Percentiles rank a stretch among this genome's conserved stretches.
Conservation (phyloP, 1,140 invertebrate species). For the Brachionus plicatilis region DNA sequence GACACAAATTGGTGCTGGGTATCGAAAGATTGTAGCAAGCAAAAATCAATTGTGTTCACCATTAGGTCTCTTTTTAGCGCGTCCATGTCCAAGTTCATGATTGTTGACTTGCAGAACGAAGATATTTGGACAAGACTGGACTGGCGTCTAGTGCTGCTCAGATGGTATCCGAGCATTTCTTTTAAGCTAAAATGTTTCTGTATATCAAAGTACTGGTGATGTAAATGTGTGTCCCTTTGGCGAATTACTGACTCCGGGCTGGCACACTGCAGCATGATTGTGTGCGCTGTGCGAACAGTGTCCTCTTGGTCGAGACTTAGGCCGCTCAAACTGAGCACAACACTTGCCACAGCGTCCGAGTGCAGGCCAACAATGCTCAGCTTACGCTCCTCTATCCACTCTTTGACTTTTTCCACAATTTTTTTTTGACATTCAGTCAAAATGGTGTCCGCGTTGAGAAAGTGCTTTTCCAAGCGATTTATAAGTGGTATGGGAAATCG, state of each 20-base stretch:
- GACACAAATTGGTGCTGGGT: conserved; percentile 44
- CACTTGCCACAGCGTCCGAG: conserved; percentile 47
- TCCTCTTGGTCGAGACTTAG: not conserved
- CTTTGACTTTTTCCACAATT: conserved; percentile 43
- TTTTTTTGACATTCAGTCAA: conserved; percentile 44
- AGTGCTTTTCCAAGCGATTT: conserved; percentile 51
- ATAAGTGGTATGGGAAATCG: conserved; percentile 52
- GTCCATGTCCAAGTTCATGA: conserved; percentile 8
- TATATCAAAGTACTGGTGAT: conserved; percentile 44
- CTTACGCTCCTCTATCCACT: conserved; percentile 46
- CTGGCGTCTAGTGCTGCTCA: not conserved
- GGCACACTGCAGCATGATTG: conserved; percentile 44
- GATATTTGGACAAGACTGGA: conserved; percentile 41
- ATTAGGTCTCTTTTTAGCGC: conserved; percentile 1
- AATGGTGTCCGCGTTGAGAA: conserved; percentile 46
- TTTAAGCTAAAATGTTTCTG: conserved; percentile 45
- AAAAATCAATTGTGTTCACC: not conserved
- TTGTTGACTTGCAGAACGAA: conserved; percentile 41
- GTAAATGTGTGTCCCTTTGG: conserved; percentile 39
- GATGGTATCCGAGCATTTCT: not conserved
- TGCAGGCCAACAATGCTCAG: conserved; percentile 45
- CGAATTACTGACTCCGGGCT: conserved; percentile 44
- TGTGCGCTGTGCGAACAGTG: conserved; percentile 41
- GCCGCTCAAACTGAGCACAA: conserved; percentile 44
- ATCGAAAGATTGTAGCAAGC: conserved; percentile 42